phyloP scores from a whole-genome alignment of 2,113 vertebrate species.

The Crocuta crocuta region DNA sequence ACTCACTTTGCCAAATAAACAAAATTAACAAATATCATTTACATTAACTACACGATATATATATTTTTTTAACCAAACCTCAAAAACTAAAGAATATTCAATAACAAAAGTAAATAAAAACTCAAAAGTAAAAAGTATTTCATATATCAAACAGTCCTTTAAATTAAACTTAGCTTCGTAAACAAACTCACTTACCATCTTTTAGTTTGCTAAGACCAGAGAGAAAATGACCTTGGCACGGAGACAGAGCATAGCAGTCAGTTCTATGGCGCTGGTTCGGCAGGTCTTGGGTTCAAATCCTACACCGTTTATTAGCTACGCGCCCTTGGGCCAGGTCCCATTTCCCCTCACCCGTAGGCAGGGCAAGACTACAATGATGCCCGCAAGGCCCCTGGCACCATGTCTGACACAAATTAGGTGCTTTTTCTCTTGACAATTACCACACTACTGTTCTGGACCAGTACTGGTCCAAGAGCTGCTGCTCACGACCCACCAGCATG shows the following conservation, averaged over 20 bases:
- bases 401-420: not conserved
- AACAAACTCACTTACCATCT: not conserved
- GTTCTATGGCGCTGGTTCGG: not conserved
- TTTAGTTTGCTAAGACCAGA: not conserved
- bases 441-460: not conserved
- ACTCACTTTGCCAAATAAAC: not conserved
- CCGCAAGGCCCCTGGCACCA: not conserved
- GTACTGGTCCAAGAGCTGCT: not conserved
- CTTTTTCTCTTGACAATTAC: not conserved
- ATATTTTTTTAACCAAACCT: not conserved
- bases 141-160: not conserved
- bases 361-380: not conserved
- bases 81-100: not conserved
- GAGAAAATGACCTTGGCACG: not conserved
- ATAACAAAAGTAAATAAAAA: not conserved
- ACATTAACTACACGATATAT: not conserved
- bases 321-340: not conserved
- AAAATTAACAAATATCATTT: not conserved
- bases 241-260: not conserved
- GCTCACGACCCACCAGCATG: not conserved
- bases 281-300: not conserved
- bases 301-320: not conserved
- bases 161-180: not conserved
- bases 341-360: not conserved
- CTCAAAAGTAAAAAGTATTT: not conserved